Evolutionary conservation across 2,888 invertebrate genomes (phyloP).

Genomic region (Villa cingulata): DNA sequence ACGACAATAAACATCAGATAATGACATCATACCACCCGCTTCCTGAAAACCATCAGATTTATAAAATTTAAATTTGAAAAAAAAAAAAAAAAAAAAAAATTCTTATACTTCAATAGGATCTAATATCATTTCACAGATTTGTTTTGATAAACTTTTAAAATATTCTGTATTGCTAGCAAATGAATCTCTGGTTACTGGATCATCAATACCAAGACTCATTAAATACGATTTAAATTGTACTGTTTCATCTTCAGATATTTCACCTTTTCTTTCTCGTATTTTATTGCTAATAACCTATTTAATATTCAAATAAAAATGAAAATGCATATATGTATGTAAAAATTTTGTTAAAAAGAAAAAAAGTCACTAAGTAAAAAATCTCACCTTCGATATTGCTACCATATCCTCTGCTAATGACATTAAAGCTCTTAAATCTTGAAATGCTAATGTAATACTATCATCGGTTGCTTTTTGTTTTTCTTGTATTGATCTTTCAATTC

Average conservation of each 20-base stretch:
- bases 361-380: too few species aligned
- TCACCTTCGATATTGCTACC: conserved; percentile 77
- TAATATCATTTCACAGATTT: conserved; percentile 69
- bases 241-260: conserved; percentile 95
- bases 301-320: too few species aligned
- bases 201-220: conserved; percentile 92
- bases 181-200: conserved; percentile 89
- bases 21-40: conserved; percentile 89
- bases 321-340: too few species aligned
- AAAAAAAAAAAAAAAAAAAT: neutral
- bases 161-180: conserved; percentile 77
- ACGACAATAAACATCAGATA: conserved; percentile 93
- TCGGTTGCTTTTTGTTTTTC: conserved; percentile 85
- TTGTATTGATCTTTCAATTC: conserved; percentile 85
- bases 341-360: too few species aligned
- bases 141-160: conserved; percentile 68
- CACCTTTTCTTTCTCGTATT: conserved; percentile 86
- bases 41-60: conserved; percentile 48
- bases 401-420: conserved; percentile 97
- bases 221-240: conserved; percentile 90
- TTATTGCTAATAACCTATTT: conserved; percentile 59
- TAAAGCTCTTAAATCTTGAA: conserved; percentile 85
- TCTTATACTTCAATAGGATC: conserved; percentile 58
- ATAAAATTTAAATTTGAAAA: neutral
- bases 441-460: conserved; percentile 82